Base-by-base conservation (phyloP, 2,113 vertebrate genomes). In the Oriolus oriolus region DNA sequence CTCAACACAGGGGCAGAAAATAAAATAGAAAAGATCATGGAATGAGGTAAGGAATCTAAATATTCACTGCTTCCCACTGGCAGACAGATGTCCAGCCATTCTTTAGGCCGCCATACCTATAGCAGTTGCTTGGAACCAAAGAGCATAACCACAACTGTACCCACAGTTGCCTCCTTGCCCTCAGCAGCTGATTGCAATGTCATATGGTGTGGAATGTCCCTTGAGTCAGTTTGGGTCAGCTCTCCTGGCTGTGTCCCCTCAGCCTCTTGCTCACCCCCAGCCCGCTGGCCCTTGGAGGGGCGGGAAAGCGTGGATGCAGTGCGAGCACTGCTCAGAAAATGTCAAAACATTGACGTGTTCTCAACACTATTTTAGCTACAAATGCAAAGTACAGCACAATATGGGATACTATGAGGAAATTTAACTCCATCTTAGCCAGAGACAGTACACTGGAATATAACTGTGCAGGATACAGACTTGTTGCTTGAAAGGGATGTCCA, bases 81-180 rank as follows among this genome's bases (percentile, higher is more conserved):
- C 76, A 88, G 45, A 16, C 42, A 60, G 33, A 56, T 39, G 10
- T 53, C 37, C n/a, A 50, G 15, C 14, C 10, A 6, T 59, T 73
- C 16, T 16, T 19, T 66, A 15, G 26, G 47, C 37, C 10, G 73
- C n/a, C 41, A 20, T 27, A n/a, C 2, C 7, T 24, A 6, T 4
- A 60, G 12, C 59, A 41, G 12, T 42, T 71, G n/a, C 26, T 71
- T 71, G 14, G 26, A 70, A 33, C 37, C 2, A 35, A 54, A 30
- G 10, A 41, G 22, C 12, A 8, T 39, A 47, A 31, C 73, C 24
- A 39, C 5, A 6, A 20, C 35, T 12, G 6, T 33, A 30, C 24
- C 11, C 3, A 2, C 10, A 44, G 35, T 41, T 0, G 0, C 35
- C 20, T 57, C 22, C 23, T 52, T 35, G 20, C 13, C 28, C 63